Conservation (phyloP, 1,140 invertebrate species). For the Lerema accius region DNA sequence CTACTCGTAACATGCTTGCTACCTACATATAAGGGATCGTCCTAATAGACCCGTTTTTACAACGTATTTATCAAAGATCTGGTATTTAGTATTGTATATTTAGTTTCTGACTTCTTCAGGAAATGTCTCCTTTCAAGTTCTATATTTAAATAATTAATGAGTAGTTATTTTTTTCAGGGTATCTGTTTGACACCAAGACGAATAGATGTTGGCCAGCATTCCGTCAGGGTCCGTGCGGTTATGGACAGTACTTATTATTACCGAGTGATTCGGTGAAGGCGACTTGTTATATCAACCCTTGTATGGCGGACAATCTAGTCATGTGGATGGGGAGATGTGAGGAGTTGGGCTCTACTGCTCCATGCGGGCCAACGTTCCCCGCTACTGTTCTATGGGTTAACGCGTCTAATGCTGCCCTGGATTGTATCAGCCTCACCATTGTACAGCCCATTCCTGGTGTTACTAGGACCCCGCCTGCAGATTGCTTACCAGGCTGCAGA, state of each 20-base stretch:
- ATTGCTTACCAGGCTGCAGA: slow-evolving; percentile 61
- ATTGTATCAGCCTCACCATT: slow-evolving; percentile 68
- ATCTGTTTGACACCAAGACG: slow-evolving; percentile 84
- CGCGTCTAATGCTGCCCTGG: slow-evolving; percentile 72
- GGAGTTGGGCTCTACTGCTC: slow-evolving; percentile 64
- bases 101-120: too few species aligned
- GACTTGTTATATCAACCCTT: slow-evolving; percentile 84
- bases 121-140: too few species aligned
- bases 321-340: slow-evolving; percentile 81
- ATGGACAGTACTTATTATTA: slow-evolving; percentile 83
- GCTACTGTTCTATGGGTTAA: slow-evolving; percentile 75
- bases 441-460: slow-evolving; percentile 47
- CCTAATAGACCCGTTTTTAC: too few species aligned
- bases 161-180: slow-evolving; percentile 79
- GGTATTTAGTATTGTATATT: too few species aligned
- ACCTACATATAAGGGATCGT: too few species aligned
- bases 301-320: slow-evolving; percentile 77
- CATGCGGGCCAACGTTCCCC: slow-evolving; percentile 67
- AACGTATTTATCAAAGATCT: too few species aligned
- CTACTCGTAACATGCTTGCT: too few species aligned
- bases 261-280: slow-evolving; percentile 80
- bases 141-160: too few species aligned
- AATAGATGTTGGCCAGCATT: slow-evolving; percentile 85
- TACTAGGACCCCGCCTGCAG: background rate
- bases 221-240: slow-evolving; percentile 84